A percentile compares a stretch with the other conserved stretches of the same genome.
These are phyloP conservation scores for Scarus forsteni DNA, from an alignment of 2,797 vertebrate genomes.

Conservation along the genomic window DNA sequence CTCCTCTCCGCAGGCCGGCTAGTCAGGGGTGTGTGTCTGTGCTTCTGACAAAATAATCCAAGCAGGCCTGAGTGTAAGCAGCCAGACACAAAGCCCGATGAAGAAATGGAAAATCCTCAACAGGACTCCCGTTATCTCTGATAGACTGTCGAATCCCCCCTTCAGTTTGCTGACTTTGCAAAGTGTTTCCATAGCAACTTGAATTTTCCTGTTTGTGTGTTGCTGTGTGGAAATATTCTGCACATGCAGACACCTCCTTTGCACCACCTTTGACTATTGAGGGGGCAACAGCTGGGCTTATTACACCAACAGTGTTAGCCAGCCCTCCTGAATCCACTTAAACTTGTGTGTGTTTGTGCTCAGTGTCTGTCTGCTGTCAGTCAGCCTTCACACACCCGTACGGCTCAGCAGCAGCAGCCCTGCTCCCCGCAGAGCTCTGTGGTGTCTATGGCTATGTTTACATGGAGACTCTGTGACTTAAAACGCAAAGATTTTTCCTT, in stretches of 20 bases:
- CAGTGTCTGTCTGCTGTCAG: slow-evolving; percentile 13
- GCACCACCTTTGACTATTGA: slow-evolving; percentile 28
- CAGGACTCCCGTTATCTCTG: slow-evolving; percentile 58
- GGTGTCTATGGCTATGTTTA: too few species aligned
- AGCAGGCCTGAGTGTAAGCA: slow-evolving; percentile 43
- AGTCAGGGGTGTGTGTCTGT: slow-evolving; percentile 41
- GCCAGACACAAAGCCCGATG: slow-evolving; percentile 71
- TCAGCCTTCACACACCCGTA: not conserved
- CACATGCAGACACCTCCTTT: slow-evolving; percentile 34
- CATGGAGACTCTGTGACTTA: too few species aligned
- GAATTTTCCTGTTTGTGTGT: slow-evolving; percentile 23
- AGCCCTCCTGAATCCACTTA: slow-evolving; percentile 19
- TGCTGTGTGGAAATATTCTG: slow-evolving; percentile 16
- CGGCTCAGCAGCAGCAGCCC: slow-evolving; percentile 45
- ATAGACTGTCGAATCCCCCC: slow-evolving; percentile 39
- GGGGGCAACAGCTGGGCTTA: slow-evolving; percentile 33
- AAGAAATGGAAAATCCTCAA: slow-evolving; percentile 57
- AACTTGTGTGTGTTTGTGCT: not conserved
- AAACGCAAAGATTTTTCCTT: too few species aligned
- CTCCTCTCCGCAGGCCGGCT: slow-evolving; percentile 25
- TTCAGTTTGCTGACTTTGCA: slow-evolving; percentile 65
- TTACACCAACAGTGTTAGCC: slow-evolving; percentile 15
- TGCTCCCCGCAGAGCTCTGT: slow-evolving; percentile 28
- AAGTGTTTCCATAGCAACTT: slow-evolving; percentile 68
- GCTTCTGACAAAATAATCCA: slow-evolving; percentile 70